Evolutionary conservation across 1,140 invertebrate species (phyloP).

Genomic region (Oncopeltus fasciatus): DNA sequence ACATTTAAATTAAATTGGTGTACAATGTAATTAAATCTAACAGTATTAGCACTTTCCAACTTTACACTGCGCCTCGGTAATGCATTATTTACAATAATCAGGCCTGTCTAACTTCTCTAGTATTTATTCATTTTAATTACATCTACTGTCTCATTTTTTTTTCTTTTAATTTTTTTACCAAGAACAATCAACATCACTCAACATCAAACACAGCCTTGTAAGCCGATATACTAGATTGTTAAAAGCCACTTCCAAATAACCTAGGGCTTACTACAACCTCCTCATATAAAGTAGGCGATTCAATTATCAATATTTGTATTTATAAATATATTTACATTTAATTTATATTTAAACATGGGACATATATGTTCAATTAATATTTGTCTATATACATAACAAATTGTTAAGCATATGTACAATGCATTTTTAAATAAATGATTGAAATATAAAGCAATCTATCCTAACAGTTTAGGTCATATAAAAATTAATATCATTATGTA

Average conservation of each 20-base stretch:
- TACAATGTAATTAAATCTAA: not conserved
- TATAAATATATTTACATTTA: conserved; percentile 8
- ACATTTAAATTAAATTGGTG: conserved; percentile 10
- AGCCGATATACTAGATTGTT: conserved; percentile 13
- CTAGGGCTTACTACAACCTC: conserved; percentile 11
- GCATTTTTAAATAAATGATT: not conserved
- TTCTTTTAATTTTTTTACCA: too few relatives aligned
- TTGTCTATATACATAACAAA: conserved; percentile 9
- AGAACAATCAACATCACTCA: conserved; percentile 8
- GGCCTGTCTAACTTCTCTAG: not conserved
- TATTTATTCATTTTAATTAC: too few relatives aligned
- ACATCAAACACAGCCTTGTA: conserved; percentile 12
- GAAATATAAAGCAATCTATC: not conserved
- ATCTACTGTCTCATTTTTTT: too few relatives aligned
- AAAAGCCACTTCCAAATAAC: conserved; percentile 1
- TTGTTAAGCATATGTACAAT: not conserved
- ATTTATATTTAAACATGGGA: conserved; percentile 6
- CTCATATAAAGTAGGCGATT: not conserved
- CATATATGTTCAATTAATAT: conserved; percentile 4
- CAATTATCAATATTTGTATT: conserved; percentile 7
- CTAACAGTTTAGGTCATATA: conserved; percentile 1
- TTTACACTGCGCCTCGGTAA: not conserved
- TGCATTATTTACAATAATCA: conserved; percentile 3
- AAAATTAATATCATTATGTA: conserved; percentile 7
- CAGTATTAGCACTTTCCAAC: conserved; percentile 3